Base-by-base conservation (phyloP, 2,888 invertebrate species). In the Rotaria magnacalcarata region DNA sequence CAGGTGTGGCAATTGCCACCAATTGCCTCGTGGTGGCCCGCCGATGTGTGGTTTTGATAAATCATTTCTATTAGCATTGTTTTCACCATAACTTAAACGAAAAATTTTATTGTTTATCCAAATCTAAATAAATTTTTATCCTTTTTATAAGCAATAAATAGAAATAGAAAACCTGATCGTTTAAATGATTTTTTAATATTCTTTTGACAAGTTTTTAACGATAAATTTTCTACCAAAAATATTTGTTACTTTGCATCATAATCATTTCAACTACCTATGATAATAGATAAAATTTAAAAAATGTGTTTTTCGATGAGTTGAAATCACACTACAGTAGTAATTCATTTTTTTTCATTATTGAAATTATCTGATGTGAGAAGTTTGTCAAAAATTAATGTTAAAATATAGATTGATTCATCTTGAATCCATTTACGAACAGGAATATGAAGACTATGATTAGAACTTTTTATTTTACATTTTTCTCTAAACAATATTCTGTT, bases 311-410 rank as follows among this genome's bases (percentile, higher is more conserved):
- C 47, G 47, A 47, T 47, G 47, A 47, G 47, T 47, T 47, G 47
- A 47, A 47, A 47, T 47, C 8, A 47, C 8, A 47, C 47, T 47
- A 47, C 47, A 47, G 47, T 47, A 47, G 47, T 47, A 7, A 94
- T 97, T 93, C 99, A 99, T 90, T 96, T 95, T 90, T 99, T 96
- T 88, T 95, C 95, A 89, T 99, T 99, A 91, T 99, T 96, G 90
- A 97, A 99, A 91, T 99, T 99, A 10, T 97, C 97, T 1, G 98
- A 98, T 21, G 99, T 99, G 88, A 99, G 92, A 99, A 95, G 0
- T 98, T 96, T 0, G 99, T 99, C 47, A 47, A 47, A 47, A 47
- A 47, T 47, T 47, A 47, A 47, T 47, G 47, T 47, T 47, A 47
- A 47, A 2, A 99, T 97, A 92, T 93, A 98, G 96, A 99, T 97